Evolutionary conservation across 2,888 invertebrate species (phyloP).

Genomic region (Bugula neritina): DNA sequence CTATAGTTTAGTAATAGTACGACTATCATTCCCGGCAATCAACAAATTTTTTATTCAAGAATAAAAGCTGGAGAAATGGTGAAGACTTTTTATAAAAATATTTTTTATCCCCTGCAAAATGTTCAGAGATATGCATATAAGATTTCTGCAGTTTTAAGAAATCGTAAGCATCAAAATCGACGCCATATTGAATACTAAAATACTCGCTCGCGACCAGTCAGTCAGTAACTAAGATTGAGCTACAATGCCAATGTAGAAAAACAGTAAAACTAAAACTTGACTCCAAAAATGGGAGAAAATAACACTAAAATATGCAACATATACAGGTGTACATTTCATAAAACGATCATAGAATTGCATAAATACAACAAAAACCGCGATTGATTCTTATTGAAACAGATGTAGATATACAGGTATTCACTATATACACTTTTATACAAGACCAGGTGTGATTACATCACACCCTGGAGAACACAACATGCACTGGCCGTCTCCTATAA

Average conservation of each 20-base stretch:
- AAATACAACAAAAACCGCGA: conserved; percentile 22
- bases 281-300: neutral
- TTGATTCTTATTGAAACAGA: neutral
- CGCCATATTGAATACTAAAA: neutral
- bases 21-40: no score
- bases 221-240: no score
- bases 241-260: neutral
- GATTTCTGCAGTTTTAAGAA: neutral
- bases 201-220: no score
- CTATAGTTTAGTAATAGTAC: no score
- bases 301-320: neutral
- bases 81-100: conserved; percentile 25
- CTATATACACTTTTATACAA: neutral
- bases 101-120: conserved; percentile 16
- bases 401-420: neutral
- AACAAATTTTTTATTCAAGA: no score
- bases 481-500: no score
- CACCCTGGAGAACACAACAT: no score
- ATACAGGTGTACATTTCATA: conserved; percentile 2
- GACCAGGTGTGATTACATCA: neutral
- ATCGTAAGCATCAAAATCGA: neutral
- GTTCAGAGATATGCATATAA: conserved; percentile 25
- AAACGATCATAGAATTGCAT: conserved; percentile 23
- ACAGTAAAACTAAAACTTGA: neutral
- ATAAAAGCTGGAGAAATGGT: conserved; percentile 20